A percentile compares a stretch with the other conserved stretches of the same genome.
phyloP scores from a whole-genome alignment of 2,888 invertebrate genomes.

The Stenchaetothrips biformis region DNA sequence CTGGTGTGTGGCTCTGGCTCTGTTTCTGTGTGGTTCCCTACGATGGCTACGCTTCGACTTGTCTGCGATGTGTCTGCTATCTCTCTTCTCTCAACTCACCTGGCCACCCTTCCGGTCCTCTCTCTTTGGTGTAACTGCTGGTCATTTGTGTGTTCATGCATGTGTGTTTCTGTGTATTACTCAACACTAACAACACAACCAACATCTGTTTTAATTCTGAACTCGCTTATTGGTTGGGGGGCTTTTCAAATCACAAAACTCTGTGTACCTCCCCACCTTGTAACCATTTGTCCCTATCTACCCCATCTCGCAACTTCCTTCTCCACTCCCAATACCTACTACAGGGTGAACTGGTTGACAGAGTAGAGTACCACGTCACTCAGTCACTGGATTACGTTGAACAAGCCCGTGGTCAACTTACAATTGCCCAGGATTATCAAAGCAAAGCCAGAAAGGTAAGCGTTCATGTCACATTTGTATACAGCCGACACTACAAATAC shows the following conservation, averaged over 20 bases:
- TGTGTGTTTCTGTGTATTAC: slow-evolving; percentile 20
- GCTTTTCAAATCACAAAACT: neutral
- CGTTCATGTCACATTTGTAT: slow-evolving; percentile 32
- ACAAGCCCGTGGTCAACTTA: slow-evolving; percentile 71
- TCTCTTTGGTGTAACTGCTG: slow-evolving; percentile 28
- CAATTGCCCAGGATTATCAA: slow-evolving; percentile 74
- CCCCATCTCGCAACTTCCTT: neutral
- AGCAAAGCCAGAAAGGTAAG: slow-evolving; percentile 86
- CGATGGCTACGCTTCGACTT: neutral
- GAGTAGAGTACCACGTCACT: slow-evolving; percentile 89
- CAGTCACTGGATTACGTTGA: slow-evolving; percentile 80
- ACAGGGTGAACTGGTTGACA: slow-evolving; percentile 91
- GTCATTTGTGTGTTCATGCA: slow-evolving; percentile 13
- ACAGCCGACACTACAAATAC: neutral
- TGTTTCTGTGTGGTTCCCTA: slow-evolving; percentile 15
- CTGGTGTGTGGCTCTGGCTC: slow-evolving; percentile 24
- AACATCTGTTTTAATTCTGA: neutral
- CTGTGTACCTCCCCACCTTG: neutral
- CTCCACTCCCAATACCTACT: slow-evolving; percentile 38
- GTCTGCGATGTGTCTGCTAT: slow-evolving; percentile 14
- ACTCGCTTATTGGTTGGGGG: neutral
- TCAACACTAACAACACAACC: slow-evolving; percentile 2
- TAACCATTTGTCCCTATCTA: neutral
- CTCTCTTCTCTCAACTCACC: slow-evolving; percentile 21
- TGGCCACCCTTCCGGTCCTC: slow-evolving; percentile 26